phyloP scores from a whole-genome alignment of 2,113 vertebrate species.

The Xiphophorus couchianus region DNA sequence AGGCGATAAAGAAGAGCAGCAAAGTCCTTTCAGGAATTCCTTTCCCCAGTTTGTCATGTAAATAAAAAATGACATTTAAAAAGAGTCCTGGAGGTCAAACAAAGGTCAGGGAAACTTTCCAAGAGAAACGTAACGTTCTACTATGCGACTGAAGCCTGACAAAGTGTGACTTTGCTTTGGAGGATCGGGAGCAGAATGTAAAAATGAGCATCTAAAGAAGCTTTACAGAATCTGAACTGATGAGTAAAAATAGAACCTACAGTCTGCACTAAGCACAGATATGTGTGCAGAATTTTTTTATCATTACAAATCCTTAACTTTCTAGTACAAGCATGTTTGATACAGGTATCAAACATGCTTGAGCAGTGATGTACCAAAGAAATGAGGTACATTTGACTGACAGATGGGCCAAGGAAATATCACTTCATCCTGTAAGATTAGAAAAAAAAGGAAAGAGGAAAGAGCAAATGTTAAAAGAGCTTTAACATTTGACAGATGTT shows the following conservation, averaged over 20 bases:
- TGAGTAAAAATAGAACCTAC: neutral
- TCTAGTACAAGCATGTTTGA: too few relatives aligned
- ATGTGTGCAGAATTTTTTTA: neutral
- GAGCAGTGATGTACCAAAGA: too few relatives aligned
- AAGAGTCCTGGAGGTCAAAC: neutral
- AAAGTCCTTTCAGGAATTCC: slow-evolving; percentile 3
- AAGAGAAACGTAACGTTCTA: neutral
- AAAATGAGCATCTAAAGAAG: neutral
- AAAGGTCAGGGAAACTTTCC: neutral
- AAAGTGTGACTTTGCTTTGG: neutral
- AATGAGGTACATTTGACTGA: too few relatives aligned
- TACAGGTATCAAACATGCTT: neutral
- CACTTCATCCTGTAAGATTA: too few relatives aligned
- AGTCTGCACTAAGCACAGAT: neutral
- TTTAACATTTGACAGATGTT: too few relatives aligned
- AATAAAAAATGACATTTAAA: slow-evolving; percentile 19
- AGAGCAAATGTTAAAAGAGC: too few relatives aligned
- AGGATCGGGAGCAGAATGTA: neutral
- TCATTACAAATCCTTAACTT: neutral
- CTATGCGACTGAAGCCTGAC: neutral
- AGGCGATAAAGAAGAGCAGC: slow-evolving; percentile 2
- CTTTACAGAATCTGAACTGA: neutral
- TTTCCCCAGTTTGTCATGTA: slow-evolving; percentile 13
- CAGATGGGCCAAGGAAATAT: too few relatives aligned
- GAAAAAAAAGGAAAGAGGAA: too few relatives aligned